Evolutionary conservation across 2,888 invertebrate genomes (phyloP).

Genomic region (Xylota segnis): DNA sequence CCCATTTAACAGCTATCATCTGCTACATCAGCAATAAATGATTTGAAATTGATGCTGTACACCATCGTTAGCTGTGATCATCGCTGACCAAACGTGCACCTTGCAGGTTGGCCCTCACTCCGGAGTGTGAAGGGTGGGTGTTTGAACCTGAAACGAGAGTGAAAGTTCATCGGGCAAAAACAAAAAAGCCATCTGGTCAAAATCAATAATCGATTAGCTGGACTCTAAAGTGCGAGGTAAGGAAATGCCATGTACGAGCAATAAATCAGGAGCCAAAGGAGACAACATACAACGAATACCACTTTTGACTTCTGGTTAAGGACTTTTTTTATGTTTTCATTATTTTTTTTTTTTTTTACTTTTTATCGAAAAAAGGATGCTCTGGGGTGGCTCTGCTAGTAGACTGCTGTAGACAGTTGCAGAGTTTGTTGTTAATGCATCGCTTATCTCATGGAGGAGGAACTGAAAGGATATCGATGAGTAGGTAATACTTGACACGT

Average conservation of each 20-base stretch:
- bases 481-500: no score
- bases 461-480: no score
- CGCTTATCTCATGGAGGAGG: no score
- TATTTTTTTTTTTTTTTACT: not conserved
- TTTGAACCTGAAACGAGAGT: slow-evolving; percentile 24
- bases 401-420: not conserved
- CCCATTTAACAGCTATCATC: slow-evolving; percentile 77
- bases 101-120: slow-evolving; percentile 50
- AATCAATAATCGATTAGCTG: slow-evolving; percentile 76
- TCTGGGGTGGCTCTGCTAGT: not conserved
- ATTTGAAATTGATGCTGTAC: slow-evolving; percentile 76
- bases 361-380: not conserved
- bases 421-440: not conserved
- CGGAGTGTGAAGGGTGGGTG: not conserved
- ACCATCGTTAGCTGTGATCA: slow-evolving; percentile 70
- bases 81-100: slow-evolving; percentile 73
- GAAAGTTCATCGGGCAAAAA: slow-evolving; percentile 46
- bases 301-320: slow-evolving; percentile 38
- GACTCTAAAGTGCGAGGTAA: slow-evolving; percentile 34
- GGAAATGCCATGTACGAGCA: slow-evolving; percentile 8
- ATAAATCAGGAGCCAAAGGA: slow-evolving; percentile 34
- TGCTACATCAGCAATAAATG: slow-evolving; percentile 77
- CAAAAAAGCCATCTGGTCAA: slow-evolving; percentile 50
- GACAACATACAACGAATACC: slow-evolving; percentile 17
- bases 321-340: slow-evolving; percentile 12